phyloP scores from a whole-genome alignment of 2,888 invertebrate genomes.

The Diadromus collaris region DNA sequence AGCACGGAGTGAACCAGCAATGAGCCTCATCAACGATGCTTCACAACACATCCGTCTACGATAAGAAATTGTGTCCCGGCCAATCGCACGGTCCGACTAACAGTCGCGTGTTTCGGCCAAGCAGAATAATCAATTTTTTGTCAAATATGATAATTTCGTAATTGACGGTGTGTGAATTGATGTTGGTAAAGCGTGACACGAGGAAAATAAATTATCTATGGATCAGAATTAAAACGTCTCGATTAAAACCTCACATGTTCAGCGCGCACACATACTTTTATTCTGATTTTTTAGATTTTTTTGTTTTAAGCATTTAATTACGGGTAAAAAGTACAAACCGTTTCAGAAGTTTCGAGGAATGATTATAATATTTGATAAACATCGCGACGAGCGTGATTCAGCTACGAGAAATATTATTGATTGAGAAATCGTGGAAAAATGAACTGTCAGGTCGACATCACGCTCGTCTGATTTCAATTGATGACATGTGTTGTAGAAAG shows the following conservation, averaged over 20 bases:
- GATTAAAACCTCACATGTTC: too few species aligned
- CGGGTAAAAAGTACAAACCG: not conserved
- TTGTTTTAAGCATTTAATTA: too few species aligned
- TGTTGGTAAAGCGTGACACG: slow-evolving; percentile 19
- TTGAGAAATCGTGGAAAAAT: not conserved
- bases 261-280: too few species aligned
- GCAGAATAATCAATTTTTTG: not conserved
- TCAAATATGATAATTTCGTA: slow-evolving; percentile 5
- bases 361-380: not conserved
- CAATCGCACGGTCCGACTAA: slow-evolving; percentile 13
- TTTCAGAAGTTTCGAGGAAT: not conserved
- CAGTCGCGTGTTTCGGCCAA: slow-evolving; percentile 46
- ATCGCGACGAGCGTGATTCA: not conserved
- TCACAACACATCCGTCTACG: slow-evolving; percentile 45
- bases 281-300: too few species aligned
- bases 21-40: slow-evolving; percentile 29
- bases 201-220: slow-evolving; percentile 18
- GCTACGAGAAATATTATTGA: not conserved
- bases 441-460: not conserved
- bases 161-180: slow-evolving; percentile 40
- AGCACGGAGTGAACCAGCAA: slow-evolving; percentile 27
- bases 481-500: not conserved
- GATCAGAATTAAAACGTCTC: slow-evolving; percentile 3
- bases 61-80: slow-evolving; percentile 36
- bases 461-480: not conserved